These are phyloP conservation scores for Zingel zingel DNA, from an alignment of 2,113 vertebrate species.

Conservation along the genomic window DNA sequence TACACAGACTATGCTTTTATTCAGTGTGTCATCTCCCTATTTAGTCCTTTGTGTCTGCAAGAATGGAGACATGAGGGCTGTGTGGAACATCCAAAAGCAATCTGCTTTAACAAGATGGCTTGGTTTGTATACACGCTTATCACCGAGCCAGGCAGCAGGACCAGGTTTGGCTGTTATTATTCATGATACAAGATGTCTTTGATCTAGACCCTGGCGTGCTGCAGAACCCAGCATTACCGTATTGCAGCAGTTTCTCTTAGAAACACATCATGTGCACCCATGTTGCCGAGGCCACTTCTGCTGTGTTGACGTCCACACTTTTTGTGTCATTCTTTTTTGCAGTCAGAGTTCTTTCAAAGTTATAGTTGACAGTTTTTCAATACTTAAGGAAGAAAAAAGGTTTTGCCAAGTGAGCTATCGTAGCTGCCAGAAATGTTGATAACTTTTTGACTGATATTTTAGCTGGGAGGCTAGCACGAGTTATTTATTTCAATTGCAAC, in stretches of 20 bases:
- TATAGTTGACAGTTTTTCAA: neutral
- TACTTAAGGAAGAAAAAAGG: neutral
- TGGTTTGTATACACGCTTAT: constrained; percentile 71
- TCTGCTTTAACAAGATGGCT: constrained; percentile 72
- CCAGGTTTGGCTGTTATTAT: constrained; percentile 73
- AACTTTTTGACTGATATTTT: no score
- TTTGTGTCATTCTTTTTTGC: neutral
- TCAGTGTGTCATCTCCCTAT: constrained; percentile 46
- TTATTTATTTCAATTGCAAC: no score
- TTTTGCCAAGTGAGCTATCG: no score
- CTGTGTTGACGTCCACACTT: neutral
- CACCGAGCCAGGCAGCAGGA: constrained; percentile 53
- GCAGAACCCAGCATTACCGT: constrained; percentile 33
- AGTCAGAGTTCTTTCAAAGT: neutral
- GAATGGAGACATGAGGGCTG: constrained; percentile 65
- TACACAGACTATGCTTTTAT: constrained; percentile 27
- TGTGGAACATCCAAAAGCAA: constrained; percentile 69
- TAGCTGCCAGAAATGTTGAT: no score
- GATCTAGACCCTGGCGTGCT: constrained; percentile 64
- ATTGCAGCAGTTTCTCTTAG: constrained; percentile 15
- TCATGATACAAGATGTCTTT: constrained; percentile 76
- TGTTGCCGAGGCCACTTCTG: constrained; percentile 18
- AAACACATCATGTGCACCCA: neutral
- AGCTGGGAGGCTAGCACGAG: no score
- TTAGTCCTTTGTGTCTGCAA: constrained; percentile 60